Conservation (phyloP, 2,888 invertebrate species). For the Cotesia congregata region DNA sequence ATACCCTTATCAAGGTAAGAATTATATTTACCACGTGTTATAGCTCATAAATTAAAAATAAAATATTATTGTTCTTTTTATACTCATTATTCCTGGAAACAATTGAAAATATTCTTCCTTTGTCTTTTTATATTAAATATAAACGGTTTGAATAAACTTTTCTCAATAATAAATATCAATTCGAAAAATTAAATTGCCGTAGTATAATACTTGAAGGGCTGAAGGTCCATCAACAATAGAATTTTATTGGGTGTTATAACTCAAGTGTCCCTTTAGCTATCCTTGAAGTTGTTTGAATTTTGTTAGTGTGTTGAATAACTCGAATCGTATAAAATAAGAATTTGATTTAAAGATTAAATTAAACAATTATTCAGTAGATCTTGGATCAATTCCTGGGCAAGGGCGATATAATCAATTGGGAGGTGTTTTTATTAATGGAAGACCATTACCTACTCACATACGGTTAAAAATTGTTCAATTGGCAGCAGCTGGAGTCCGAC, state of each 20-base stretch:
- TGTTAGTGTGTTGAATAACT: no score
- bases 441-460: constrained; percentile 95
- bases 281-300: no score
- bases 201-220: not conserved
- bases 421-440: constrained; percentile 97
- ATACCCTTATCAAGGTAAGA: constrained; percentile 73
- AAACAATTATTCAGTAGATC: constrained; percentile 51
- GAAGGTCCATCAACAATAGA: not conserved
- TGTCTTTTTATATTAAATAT: no score
- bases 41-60: no score
- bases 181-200: no score
- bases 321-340: no score
- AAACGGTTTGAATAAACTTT: no score
- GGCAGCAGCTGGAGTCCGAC: constrained; percentile 95
- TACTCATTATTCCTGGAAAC: no score
- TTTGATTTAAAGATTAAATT: no score
- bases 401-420: constrained; percentile 97
- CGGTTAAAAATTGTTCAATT: constrained; percentile 96
- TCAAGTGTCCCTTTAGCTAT: not conserved
- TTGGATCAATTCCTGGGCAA: constrained; percentile 79
- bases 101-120: no score
- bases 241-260: not conserved
- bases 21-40: not conserved
- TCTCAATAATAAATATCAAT: no score
- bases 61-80: no score